Evolutionary conservation across 1,140 invertebrate species (phyloP).

Genomic region (Coptotermes formosanus): DNA sequence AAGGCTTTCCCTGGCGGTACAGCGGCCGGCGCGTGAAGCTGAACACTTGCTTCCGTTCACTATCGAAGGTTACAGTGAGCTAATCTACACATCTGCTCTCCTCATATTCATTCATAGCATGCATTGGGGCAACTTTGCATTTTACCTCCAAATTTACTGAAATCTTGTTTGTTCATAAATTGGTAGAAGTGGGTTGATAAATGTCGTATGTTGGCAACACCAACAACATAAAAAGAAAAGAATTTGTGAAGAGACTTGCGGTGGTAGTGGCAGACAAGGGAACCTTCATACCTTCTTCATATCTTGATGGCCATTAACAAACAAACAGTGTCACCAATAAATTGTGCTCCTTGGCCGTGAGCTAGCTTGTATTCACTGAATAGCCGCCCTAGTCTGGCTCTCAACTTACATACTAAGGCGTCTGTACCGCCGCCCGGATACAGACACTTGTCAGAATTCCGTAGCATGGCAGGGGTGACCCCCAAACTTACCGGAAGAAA

Average conservation of each 20-base stretch:
- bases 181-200: background rate
- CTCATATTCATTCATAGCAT: too few species aligned
- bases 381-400: background rate
- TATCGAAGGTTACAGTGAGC: too few species aligned
- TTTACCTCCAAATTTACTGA: too few species aligned
- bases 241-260: background rate
- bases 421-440: background rate
- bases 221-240: background rate
- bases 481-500: too few species aligned
- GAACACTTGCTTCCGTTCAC: too few species aligned
- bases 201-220: background rate
- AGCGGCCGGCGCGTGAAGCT: too few species aligned
- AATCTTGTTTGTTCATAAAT: background rate
- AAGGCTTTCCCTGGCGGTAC: too few species aligned
- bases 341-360: background rate
- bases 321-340: constrained; percentile 10
- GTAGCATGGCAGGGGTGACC: background rate
- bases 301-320: constrained; percentile 18
- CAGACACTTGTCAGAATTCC: background rate
- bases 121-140: too few species aligned
- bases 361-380: background rate
- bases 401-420: background rate
- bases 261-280: background rate
- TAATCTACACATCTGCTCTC: too few species aligned
- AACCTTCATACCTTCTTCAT: background rate